phyloP scores from a whole-genome alignment of 2,113 vertebrate genomes.

The Sorex fumeus region DNA sequence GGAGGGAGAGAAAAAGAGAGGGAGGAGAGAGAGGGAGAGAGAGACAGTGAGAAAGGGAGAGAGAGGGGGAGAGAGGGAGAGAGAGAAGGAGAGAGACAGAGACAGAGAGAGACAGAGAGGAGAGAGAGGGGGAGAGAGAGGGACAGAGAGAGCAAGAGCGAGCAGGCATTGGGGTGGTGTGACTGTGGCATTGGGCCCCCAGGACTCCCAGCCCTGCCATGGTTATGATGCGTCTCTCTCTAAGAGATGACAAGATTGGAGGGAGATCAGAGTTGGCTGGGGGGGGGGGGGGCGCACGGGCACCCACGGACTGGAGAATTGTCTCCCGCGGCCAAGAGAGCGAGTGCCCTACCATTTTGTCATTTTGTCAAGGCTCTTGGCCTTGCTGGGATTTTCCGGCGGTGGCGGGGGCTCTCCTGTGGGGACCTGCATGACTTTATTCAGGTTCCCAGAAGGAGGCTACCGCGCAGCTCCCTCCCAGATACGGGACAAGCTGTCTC shows the following conservation, averaged over 20 bases:
- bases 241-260: too few species aligned
- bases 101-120: not conserved
- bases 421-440: not conserved
- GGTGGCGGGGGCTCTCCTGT: slow-evolving; percentile 22
- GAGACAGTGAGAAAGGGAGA: too few species aligned
- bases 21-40: too few species aligned
- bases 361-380: not conserved
- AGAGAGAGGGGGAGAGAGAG: not conserved
- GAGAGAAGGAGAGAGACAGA: not conserved
- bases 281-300: not conserved
- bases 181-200: not conserved
- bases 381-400: not conserved
- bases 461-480: not conserved
- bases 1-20: not conserved
- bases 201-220: too few species aligned
- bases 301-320: not conserved
- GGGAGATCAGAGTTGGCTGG: not conserved
- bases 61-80: not conserved
- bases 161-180: too few species aligned
- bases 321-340: not conserved
- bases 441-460: slow-evolving; percentile 37
- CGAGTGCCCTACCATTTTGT: not conserved
- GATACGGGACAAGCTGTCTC: slow-evolving; percentile 61
- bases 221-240: too few species aligned
- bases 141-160: not conserved